These are phyloP conservation scores for Ostrea denselamellosa DNA, from an alignment of 1,140 invertebrate species.

Conservation along the genomic window DNA sequence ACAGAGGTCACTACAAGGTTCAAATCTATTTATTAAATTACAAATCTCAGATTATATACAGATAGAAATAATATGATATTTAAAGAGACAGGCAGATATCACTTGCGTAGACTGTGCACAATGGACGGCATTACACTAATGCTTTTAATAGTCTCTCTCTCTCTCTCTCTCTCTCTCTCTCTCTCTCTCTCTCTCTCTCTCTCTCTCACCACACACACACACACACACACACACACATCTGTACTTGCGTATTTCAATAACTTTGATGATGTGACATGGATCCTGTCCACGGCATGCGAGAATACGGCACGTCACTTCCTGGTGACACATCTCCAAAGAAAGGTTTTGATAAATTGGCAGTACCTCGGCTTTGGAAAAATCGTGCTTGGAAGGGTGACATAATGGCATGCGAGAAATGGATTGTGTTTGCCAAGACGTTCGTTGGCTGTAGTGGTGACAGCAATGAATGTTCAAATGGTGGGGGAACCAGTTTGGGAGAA, in stretches of 20 bases:
- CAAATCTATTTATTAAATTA: constrained; percentile 16
- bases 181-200: no score
- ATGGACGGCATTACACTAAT: constrained; percentile 26
- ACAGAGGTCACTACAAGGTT: not conserved
- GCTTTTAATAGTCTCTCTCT: not conserved
- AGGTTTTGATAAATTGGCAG: not conserved
- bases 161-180: no score
- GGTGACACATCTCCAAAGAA: not conserved
- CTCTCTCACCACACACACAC: not conserved
- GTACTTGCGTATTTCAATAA: not conserved
- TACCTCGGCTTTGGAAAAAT: constrained; percentile 23
- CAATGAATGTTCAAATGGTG: not conserved
- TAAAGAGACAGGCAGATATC: constrained; percentile 9
- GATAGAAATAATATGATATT: not conserved
- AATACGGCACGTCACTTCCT: not conserved
- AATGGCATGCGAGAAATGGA: constrained; percentile 13
- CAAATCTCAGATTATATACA: not conserved
- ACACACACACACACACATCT: not conserved
- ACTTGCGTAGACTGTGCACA: constrained; percentile 7
- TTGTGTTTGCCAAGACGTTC: constrained; percentile 1
- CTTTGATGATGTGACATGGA: constrained; percentile 1
- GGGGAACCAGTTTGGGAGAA: constrained; percentile 21
- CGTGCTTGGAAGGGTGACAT: constrained; percentile 22
- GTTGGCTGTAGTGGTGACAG: constrained; percentile 34
- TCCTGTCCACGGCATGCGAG: not conserved